Base-by-base conservation (phyloP, 2,888 invertebrate genomes). In the Microdon myrmicae region DNA sequence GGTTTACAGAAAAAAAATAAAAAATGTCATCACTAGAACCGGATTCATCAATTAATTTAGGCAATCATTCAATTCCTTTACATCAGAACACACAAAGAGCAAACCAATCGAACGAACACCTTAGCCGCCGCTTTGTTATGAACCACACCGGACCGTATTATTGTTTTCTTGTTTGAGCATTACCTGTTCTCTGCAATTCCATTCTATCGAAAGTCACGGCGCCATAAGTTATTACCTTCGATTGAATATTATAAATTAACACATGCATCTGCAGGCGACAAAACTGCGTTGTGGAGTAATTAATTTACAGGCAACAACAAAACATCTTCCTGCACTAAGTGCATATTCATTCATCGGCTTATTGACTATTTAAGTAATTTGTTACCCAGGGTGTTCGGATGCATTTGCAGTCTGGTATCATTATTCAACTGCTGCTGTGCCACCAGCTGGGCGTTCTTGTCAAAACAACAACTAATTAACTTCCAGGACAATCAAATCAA, bases 261-360 rank as follows among this genome's bases (percentile, higher is more conserved):
- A 58, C 49, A 49, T 45, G 44, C 39, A 64, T 43, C 45, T 45
- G 43, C 39, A 37, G 9, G 8, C 16, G 12, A 17, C 23, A 29
- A 14, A 22, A 53, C 51, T 41, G 56, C 19, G 31, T 41, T 51
- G 56, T 51, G 35, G 31, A 41, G 51, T 64, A 47, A 64, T 64
- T 64, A 64, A 64, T 64, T 64, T 64, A 64, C 58, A 47, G 64
- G 58, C 64, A 58, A 47, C 26, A 51, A 64, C 51, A n/a, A n/a
- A n/a, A n/a, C n/a, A n/a, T n/a, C n/a, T n/a, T n/a, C n/a, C n/a
- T 64, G 37, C 51, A 53, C 35, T 35, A 37, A 22, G 58, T 64
- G 58, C 53, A 58, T 64, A 64, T 58, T 64, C 47, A 58, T 45
- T 22, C 14, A 12, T 29, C 32, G 13, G n/a, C n/a, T 53, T 53